These are phyloP conservation scores for Okapia johnstoni DNA, from an alignment of 2,113 vertebrate genomes.

Conservation along the genomic window DNA sequence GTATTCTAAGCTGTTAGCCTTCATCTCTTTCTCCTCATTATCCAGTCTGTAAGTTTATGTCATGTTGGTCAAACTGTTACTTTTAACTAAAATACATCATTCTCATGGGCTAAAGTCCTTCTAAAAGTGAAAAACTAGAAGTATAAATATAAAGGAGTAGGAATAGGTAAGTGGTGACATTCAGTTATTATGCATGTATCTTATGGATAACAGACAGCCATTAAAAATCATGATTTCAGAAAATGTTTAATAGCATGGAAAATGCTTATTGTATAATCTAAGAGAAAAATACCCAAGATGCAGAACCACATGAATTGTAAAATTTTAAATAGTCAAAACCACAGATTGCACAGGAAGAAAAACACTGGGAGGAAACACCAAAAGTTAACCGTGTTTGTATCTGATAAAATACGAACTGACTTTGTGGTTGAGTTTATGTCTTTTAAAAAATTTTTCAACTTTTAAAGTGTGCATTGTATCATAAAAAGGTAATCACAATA, in stretches of 20 bases:
- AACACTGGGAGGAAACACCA: background rate
- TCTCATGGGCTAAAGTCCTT: background rate
- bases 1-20: background rate
- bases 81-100: background rate
- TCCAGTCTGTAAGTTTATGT: background rate
- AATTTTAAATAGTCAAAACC: background rate
- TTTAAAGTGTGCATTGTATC: background rate
- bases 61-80: background rate
- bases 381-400: background rate
- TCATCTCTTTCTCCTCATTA: background rate
- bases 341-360: background rate
- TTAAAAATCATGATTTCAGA: background rate
- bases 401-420: background rate
- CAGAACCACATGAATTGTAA: background rate
- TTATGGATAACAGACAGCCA: background rate
- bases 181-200: background rate
- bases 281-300: background rate
- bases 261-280: background rate
- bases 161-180: background rate
- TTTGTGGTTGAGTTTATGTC: background rate
- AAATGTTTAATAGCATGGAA: background rate
- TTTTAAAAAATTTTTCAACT: background rate
- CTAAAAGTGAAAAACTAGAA: background rate
- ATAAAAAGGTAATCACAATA: background rate
- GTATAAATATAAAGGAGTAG: background rate